Percentiles rank a stretch among this genome's conserved stretches.
phyloP scores from a whole-genome alignment of 2,888 invertebrate genomes.

The Ophion ventricosus region DNA sequence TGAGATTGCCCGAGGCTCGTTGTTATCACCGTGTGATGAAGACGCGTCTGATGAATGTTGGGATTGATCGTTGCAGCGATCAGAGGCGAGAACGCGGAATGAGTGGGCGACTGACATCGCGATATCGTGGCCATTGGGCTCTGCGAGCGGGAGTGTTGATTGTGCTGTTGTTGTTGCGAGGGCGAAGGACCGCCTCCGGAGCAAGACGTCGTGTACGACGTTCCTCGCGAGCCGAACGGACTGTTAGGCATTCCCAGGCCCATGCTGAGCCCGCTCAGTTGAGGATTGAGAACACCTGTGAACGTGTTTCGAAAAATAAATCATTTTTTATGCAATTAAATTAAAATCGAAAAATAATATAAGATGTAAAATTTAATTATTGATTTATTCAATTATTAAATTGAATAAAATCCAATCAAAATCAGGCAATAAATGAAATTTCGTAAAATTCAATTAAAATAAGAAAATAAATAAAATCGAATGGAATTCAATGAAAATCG shows the following conservation, averaged over 20 bases:
- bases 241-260: conserved; percentile 71
- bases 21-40: conserved; percentile 78
- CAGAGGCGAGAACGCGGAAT: conserved; percentile 78
- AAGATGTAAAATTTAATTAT: too few species aligned
- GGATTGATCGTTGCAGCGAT: conserved; percentile 72
- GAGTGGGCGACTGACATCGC: conserved; percentile 82
- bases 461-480: too few species aligned
- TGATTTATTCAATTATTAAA: too few species aligned
- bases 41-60: conserved; percentile 75
- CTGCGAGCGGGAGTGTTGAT: conserved; percentile 83
- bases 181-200: conserved; percentile 78
- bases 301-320: conserved; percentile 5
- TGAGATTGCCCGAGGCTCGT: conserved; percentile 74
- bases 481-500: too few species aligned
- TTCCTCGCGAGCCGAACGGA: conserved; percentile 78
- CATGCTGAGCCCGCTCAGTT: conserved; percentile 72
- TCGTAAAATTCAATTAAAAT: too few species aligned
- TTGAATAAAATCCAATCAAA: too few species aligned
- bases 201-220: conserved; percentile 78
- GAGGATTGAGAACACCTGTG: conserved; percentile 74
- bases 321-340: too few species aligned
- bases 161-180: conserved; percentile 73
- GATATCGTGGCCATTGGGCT: conserved; percentile 85
- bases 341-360: too few species aligned
- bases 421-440: too few species aligned